Evolutionary conservation across 2,888 invertebrate species (phyloP).

Genomic region (Nephrocerus scutellatus): DNA sequence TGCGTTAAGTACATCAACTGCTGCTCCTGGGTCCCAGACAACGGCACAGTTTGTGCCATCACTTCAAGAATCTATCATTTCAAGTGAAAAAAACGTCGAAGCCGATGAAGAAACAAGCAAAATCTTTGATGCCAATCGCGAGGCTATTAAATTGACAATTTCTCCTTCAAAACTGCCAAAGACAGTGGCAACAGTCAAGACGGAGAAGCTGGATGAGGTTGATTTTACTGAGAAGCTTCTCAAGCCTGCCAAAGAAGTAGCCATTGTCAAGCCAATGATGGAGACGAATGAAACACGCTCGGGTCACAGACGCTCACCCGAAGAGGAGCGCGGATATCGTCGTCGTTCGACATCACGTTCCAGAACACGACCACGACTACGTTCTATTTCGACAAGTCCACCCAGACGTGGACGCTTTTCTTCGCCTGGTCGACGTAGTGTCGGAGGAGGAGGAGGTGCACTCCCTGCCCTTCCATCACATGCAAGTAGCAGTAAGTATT

Average conservation of each 20-base stretch:
- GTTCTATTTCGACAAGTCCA: constrained; percentile 30
- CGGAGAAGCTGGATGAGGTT: constrained; percentile 26
- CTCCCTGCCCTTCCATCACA: too few relatives aligned
- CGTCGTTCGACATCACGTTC: constrained; percentile 27
- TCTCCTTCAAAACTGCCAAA: constrained; percentile 38
- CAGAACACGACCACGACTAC: constrained; percentile 27
- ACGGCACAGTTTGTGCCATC: constrained; percentile 10
- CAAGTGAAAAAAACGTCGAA: constrained; percentile 1
- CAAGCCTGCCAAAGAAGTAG: constrained; percentile 39
- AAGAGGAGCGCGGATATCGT: constrained; percentile 22
- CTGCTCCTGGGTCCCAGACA: constrained; percentile 8
- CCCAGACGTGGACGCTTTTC: constrained; percentile 25
- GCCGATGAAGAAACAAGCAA: constrained; percentile 27
- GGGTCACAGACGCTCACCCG: constrained; percentile 20
- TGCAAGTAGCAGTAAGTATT: too few relatives aligned
- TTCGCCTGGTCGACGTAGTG: constrained; percentile 23
- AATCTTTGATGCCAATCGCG: constrained; percentile 43
- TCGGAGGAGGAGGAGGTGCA: too few relatives aligned
- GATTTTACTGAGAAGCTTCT: constrained; percentile 33
- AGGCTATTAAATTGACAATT: constrained; percentile 42
- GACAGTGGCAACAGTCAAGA: constrained; percentile 25
- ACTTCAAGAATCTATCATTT: constrained; percentile 10
- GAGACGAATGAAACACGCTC: constrained; percentile 30
- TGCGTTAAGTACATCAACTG: not conserved
- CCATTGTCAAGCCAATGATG: constrained; percentile 43